Conservation (phyloP, 2,113 vertebrate genomes). For the Microtus ochrogaster region DNA sequence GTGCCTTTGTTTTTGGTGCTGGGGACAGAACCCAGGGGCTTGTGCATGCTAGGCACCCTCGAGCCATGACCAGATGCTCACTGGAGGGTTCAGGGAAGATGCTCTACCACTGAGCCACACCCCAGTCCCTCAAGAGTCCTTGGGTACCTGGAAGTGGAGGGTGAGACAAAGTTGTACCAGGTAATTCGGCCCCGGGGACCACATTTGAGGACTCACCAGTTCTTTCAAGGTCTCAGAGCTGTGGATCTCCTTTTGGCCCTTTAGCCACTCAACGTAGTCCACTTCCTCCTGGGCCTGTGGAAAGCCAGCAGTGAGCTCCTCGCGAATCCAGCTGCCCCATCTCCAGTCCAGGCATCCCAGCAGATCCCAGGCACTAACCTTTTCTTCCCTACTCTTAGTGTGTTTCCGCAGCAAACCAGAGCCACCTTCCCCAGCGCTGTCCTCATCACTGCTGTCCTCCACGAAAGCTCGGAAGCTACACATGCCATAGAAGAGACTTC, state of each 20-base stretch:
- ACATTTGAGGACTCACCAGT: conserved; percentile 85
- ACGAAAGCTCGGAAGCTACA: conserved; percentile 91
- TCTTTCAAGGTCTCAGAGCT: conserved; percentile 87
- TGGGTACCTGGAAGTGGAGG: not conserved
- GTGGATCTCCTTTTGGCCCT: conserved; percentile 88
- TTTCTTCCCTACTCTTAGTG: conserved; percentile 89
- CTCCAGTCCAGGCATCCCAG: accelerated
- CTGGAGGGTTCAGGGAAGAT: not conserved
- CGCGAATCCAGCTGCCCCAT: accelerated
- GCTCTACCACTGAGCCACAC: not conserved
- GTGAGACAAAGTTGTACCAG: accelerated
- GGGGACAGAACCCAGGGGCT: not conserved
- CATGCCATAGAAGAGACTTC: accelerated
- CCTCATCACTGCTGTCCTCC: conserved; percentile 87
- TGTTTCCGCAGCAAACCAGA: conserved; percentile 87
- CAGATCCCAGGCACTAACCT: conserved; percentile 82
- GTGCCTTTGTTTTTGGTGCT: not conserved
- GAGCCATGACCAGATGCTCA: not conserved
- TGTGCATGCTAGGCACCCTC: not conserved
- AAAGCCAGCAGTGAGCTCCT: not conserved
- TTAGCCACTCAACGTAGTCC: conserved; percentile 92
- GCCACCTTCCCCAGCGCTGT: conserved; percentile 63
- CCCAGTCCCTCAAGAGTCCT: not conserved
- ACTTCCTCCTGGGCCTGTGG: conserved; percentile 91
- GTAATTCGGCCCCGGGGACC: accelerated